These are phyloP conservation scores for Serripes groenlandicus DNA, from an alignment of 2,888 invertebrate species.

Conservation along the genomic window DNA sequence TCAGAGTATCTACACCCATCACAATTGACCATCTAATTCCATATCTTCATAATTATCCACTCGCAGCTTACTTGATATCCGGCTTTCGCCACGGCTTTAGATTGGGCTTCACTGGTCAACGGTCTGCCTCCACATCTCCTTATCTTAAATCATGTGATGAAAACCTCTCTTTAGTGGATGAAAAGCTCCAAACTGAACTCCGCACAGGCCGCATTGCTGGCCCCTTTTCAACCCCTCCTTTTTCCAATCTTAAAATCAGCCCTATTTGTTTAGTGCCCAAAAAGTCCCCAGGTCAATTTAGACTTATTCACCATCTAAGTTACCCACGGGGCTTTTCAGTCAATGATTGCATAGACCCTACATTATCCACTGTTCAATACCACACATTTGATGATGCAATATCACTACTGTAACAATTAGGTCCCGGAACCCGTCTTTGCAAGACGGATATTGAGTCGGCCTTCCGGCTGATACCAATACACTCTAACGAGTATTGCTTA, in stretches of 20 bases:
- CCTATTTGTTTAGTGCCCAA: conserved; percentile 57
- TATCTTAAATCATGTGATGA: too few relatives aligned
- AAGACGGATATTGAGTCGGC: conserved; percentile 56
- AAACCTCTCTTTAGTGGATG: too few relatives aligned
- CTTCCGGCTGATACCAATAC: conserved; percentile 35
- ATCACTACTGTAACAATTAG: not conserved
- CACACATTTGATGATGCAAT: conserved; percentile 47
- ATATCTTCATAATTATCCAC: too few relatives aligned
- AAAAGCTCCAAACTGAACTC: conserved; percentile 13
- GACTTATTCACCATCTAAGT: conserved; percentile 58
- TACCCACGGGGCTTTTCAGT: conserved; percentile 39
- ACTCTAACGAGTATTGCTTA: conserved; percentile 41
- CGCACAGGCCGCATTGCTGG: conserved; percentile 4
- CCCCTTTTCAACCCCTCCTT: conserved; percentile 16
- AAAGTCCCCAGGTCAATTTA: conserved; percentile 37
- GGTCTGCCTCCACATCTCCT: too few relatives aligned
- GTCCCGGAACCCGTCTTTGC: conserved; percentile 17
- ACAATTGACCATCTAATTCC: too few relatives aligned
- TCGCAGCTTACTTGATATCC: too few relatives aligned
- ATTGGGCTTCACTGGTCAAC: too few relatives aligned
- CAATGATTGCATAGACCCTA: conserved; percentile 47
- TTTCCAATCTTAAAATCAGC: conserved; percentile 26
- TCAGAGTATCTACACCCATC: too few relatives aligned
- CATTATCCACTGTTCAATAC: conserved; percentile 30
- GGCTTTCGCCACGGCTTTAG: too few relatives aligned